Percentiles rank a stretch among this genome's conserved stretches.
Evolutionary conservation across 2,797 vertebrate species (phyloP).

Genomic region (Iguana delicatissima): DNA sequence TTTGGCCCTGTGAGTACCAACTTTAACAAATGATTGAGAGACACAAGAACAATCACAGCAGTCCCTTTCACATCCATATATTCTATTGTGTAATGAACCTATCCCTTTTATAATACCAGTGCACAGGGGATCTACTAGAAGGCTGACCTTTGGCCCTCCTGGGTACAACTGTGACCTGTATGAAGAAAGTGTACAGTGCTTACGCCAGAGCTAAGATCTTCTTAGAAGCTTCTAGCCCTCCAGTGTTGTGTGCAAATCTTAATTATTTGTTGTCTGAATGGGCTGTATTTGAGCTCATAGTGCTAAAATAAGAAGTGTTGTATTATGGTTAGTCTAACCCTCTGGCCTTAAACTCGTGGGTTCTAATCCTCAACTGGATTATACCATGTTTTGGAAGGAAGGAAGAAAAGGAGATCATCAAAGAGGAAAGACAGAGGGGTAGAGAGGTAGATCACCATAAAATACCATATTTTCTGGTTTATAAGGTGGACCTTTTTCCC

Average conservation of each 20-base stretch:
- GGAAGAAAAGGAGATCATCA: neutral
- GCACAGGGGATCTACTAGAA: neutral
- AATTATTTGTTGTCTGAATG: neutral
- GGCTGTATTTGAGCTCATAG: neutral
- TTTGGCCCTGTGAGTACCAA: constrained; percentile 91
- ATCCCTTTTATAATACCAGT: constrained; percentile 16
- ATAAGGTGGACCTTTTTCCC: no score
- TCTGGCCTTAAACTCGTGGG: neutral
- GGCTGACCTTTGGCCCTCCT: neutral
- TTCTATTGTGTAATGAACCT: constrained; percentile 36
- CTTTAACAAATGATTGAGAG: neutral
- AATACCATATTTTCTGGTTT: no score
- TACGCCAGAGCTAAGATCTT: neutral
- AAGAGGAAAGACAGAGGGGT: neutral
- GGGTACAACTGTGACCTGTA: no score
- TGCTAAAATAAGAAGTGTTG: neutral
- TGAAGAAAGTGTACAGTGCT: no score
- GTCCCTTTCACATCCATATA: neutral
- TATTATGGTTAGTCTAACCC: neutral
- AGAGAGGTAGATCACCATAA: neutral
- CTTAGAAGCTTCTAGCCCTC: neutral
- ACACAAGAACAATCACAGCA: constrained; percentile 20
- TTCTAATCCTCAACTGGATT: neutral
- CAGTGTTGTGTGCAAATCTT: neutral
- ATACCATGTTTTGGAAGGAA: neutral